These are phyloP conservation scores for Tragelaphus imberbis DNA, from an alignment of 2,113 vertebrate genomes.

Conservation along the genomic window DNA sequence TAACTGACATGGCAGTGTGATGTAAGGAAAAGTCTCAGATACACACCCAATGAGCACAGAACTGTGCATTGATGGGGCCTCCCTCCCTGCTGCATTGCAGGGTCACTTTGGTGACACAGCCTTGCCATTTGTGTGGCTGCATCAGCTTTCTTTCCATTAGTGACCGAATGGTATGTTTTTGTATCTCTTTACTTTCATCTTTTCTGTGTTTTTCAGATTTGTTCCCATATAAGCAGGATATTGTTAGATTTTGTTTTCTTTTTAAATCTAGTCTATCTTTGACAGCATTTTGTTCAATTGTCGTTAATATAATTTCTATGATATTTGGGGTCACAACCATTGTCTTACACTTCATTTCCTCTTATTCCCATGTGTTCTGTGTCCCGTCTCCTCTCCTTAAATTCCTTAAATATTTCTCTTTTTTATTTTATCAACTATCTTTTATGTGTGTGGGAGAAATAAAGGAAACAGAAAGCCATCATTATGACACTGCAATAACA, in stretches of 20 bases:
- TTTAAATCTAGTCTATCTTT: background rate
- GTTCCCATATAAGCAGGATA: background rate
- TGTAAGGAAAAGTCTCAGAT: background rate
- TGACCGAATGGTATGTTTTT: accelerated
- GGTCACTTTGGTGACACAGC: too few relatives aligned
- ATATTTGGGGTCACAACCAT: too few relatives aligned
- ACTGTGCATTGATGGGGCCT: accelerated
- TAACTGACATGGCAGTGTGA: accelerated
- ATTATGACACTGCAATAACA: accelerated
- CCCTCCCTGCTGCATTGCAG: too few relatives aligned
- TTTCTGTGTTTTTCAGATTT: background rate
- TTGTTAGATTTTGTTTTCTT: background rate
- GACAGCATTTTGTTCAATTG: background rate
- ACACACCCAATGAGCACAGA: accelerated
- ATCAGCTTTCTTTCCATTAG: accelerated
- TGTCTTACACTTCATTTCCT: too few relatives aligned
- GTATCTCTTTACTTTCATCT: background rate
- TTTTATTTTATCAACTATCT: background rate
- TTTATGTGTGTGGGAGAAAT: background rate
- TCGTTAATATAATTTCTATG: background rate
- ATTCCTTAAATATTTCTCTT: background rate
- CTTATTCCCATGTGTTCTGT: background rate
- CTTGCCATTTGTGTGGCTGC: too few relatives aligned
- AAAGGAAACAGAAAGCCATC: background rate
- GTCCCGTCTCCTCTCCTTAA: background rate